A percentile compares a stretch with the other conserved stretches of the same genome.
Conservation (phyloP, 2,113 vertebrate species). For the Elaphurus davidianus region DNA sequence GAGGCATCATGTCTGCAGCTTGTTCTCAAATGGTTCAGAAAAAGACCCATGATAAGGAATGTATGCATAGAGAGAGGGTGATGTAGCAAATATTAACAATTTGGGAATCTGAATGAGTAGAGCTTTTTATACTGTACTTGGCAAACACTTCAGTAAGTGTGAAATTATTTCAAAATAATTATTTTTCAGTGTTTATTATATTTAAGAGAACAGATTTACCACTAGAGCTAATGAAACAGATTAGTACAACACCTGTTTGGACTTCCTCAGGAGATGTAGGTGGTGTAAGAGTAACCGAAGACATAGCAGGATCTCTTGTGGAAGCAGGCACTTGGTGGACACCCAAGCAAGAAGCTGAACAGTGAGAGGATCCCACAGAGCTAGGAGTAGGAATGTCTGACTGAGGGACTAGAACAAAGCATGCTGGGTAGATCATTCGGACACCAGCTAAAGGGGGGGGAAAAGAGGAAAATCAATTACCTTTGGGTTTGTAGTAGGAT, state of each 20-base stretch:
- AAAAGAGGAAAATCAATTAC: constrained; percentile 9
- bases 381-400: constrained; percentile 92
- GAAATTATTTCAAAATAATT: constrained; percentile 46
- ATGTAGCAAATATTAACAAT: neutral
- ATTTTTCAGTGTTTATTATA: neutral
- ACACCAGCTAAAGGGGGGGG: constrained; percentile 89
- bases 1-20: neutral
- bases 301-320: constrained; percentile 97
- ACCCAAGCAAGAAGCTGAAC: constrained; percentile 91
- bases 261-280: constrained; percentile 98
- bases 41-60: constrained; percentile 19
- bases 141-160: neutral
- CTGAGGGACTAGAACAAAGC: constrained; percentile 96
- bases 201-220: neutral
- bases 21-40: constrained; percentile 18
- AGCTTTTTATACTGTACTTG: neutral
- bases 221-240: neutral
- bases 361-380: constrained; percentile 91
- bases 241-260: constrained; percentile 88
- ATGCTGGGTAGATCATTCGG: constrained; percentile 97
- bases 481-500: neutral
- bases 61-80: neutral
- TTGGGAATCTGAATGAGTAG: neutral
- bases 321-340: constrained; percentile 97
- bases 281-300: constrained; percentile 96